Conservation (phyloP, 2,888 invertebrate genomes). For the Margaritifera margaritifera region DNA sequence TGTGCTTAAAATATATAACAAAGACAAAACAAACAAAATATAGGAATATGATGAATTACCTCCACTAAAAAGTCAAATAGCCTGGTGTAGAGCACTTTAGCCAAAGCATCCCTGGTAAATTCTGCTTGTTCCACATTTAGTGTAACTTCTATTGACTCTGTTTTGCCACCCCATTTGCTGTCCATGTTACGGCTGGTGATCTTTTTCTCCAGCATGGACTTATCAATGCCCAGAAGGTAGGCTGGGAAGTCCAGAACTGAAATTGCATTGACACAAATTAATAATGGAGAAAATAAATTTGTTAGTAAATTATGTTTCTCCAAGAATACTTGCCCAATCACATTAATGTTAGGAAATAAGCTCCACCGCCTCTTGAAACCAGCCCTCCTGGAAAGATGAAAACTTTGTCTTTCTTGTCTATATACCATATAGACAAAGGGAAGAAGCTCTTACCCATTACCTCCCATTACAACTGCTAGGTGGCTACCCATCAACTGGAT, state of each 20-base stretch:
- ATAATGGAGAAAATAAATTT: no score
- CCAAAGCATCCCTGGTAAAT: conserved; percentile 79
- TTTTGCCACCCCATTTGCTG: conserved; percentile 80
- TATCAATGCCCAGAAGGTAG: conserved; percentile 77
- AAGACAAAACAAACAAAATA: no score
- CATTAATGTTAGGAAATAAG: neutral
- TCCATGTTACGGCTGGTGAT: conserved; percentile 79
- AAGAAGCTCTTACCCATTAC: no score
- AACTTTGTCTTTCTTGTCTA: no score
- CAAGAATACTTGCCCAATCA: neutral
- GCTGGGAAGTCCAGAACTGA: conserved; percentile 79
- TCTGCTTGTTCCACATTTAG: conserved; percentile 80
- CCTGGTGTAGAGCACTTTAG: conserved; percentile 79
- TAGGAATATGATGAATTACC: conserved; percentile 62
- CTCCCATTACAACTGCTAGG: no score
- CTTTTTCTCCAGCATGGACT: conserved; percentile 77
- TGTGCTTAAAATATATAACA: no score
- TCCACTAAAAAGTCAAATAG: conserved; percentile 79
- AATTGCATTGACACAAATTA: conserved; percentile 18
- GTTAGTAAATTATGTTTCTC: neutral
- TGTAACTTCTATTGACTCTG: conserved; percentile 79
- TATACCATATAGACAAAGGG: no score
- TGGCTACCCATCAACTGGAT: no score
- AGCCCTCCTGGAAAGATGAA: no score
- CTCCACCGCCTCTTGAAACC: no score